Evolutionary conservation across 2,888 invertebrate genomes (phyloP).

Genomic region (Cantharis flavilabris): DNA sequence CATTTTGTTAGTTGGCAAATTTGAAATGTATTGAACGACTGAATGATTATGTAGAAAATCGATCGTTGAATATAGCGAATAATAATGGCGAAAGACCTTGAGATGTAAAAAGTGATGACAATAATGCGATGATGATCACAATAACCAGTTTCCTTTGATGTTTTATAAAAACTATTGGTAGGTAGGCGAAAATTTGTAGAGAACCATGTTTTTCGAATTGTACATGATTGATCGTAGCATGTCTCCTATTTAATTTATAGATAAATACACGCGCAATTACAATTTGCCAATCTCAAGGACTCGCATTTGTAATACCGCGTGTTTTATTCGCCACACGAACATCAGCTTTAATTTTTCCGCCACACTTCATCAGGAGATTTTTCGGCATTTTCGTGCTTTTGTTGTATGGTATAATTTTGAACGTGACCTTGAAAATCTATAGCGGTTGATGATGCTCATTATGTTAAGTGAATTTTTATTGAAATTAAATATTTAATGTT

Average conservation of each 20-base stretch:
- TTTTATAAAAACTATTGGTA: slow-evolving; percentile 4
- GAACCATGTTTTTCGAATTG: slow-evolving; percentile 9
- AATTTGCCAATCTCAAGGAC: background rate
- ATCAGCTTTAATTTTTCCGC: background rate
- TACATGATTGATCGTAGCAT: background rate
- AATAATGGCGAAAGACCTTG: background rate
- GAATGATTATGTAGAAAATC: background rate
- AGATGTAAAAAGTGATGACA: slow-evolving; percentile 7
- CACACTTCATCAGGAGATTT: background rate
- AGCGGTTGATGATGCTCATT: background rate
- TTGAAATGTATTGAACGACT: background rate
- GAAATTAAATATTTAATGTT: slow-evolving; percentile 1
- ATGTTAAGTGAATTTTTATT: slow-evolving; percentile 4
- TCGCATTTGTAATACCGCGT: background rate
- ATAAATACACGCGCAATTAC: background rate
- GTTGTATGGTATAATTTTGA: background rate
- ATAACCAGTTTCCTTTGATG: slow-evolving; percentile 20
- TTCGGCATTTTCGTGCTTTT: background rate
- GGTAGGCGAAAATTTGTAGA: slow-evolving; percentile 19
- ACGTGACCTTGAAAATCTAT: background rate
- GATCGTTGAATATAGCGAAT: background rate
- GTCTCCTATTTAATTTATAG: background rate
- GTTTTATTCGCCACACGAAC: background rate
- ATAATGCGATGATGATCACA: slow-evolving; percentile 8
- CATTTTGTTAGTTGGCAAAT: too few species aligned